Percentiles rank a stretch among this genome's conserved stretches.
These are phyloP conservation scores for Chroicocephalus ridibundus DNA, from an alignment of 2,113 vertebrate species.

Conservation along the genomic window DNA sequence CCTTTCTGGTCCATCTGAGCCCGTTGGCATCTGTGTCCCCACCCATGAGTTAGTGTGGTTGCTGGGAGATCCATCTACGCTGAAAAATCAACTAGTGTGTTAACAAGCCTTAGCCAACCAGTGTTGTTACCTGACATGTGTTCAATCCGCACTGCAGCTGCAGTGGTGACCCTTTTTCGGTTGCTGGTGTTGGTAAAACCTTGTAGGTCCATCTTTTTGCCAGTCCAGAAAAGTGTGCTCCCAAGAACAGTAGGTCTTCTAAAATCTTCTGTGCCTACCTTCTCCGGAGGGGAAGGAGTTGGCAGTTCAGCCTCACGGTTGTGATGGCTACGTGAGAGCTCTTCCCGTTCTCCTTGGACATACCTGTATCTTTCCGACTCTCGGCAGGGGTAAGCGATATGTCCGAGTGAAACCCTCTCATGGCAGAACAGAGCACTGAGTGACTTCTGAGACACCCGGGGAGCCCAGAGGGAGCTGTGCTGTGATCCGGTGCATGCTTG, in stretches of 20 bases:
- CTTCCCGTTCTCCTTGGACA: not conserved
- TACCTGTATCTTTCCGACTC: not conserved
- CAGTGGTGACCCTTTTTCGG: not conserved
- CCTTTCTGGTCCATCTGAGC: not conserved
- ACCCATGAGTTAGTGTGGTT: not conserved
- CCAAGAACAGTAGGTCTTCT: not conserved
- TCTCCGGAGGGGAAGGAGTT: not conserved
- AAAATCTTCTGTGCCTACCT: not conserved
- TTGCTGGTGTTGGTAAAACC: slow-evolving; percentile 6
- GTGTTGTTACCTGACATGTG: not conserved
- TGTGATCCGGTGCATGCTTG: not conserved
- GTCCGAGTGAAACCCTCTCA: not conserved
- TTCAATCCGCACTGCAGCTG: not conserved
- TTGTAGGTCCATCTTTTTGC: not conserved
- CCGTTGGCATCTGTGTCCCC: not conserved
- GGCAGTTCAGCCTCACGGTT: not conserved
- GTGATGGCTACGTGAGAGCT: not conserved
- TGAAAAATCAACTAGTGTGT: not conserved
- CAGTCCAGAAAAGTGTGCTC: not conserved
- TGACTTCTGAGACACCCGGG: not conserved
- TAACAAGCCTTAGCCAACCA: not conserved
- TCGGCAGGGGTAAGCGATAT: not conserved
- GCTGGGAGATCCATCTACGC: not conserved
- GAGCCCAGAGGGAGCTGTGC: not conserved
- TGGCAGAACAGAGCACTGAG: not conserved